These are phyloP conservation scores for Monochamus alternatus DNA, from an alignment of 2,888 invertebrate species.

Conservation along the genomic window DNA sequence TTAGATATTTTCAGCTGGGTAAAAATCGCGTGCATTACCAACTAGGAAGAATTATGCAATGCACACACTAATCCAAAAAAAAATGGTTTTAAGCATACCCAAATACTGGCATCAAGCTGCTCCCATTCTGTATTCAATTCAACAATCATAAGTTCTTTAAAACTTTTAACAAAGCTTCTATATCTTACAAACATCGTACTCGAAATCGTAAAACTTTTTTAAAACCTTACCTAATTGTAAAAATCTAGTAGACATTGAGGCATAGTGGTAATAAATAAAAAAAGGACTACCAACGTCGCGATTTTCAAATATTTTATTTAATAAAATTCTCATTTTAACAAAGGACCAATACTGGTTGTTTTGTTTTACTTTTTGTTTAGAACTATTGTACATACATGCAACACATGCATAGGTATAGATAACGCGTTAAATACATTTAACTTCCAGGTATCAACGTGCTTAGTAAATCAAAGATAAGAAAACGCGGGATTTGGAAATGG, in stretches of 20 bases:
- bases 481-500: conserved; percentile 6
- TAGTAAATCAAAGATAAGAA: not conserved
- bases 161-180: conserved; percentile 21
- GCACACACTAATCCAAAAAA: not conserved
- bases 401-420: no score
- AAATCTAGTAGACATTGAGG: not conserved
- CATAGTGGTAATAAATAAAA: not conserved
- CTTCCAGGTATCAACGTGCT: no score
- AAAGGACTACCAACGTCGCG: conserved; percentile 9
- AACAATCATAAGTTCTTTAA: conserved; percentile 56
- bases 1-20: not conserved
- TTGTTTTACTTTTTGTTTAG: no score
- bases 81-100: conserved; percentile 60
- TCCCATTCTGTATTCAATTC: conserved; percentile 65
- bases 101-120: conserved; percentile 61
- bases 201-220: not conserved
- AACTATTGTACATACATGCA: no score
- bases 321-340: no score
- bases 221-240: not conserved
- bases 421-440: not conserved
- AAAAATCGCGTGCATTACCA: not conserved
- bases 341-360: not conserved
- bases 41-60: not conserved
- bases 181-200: conserved; percentile 13
- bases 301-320: conserved; percentile 14